Percentiles rank a stretch among this genome's conserved stretches.
phyloP scores from a whole-genome alignment of 2,888 invertebrate genomes.

The Toxonevra muliebris region DNA sequence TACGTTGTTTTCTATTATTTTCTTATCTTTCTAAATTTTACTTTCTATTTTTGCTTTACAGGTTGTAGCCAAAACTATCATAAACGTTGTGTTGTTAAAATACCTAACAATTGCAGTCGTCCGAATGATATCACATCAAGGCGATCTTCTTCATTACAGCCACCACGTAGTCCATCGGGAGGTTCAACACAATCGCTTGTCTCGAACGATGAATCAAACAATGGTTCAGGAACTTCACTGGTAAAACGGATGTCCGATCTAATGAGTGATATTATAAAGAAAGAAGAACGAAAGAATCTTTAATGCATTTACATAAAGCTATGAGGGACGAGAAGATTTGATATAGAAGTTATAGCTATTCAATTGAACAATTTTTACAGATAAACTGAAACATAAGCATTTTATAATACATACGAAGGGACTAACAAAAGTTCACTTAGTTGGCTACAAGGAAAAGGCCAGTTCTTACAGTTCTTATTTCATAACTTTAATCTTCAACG shows the following conservation, averaged over 20 bases:
- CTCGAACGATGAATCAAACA: constrained; percentile 69
- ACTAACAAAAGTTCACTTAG: too few species aligned
- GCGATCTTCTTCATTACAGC: constrained; percentile 64
- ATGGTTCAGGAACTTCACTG: constrained; percentile 71
- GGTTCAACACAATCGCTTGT: constrained; percentile 74
- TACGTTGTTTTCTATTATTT: not conserved
- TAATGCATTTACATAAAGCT: constrained; percentile 2
- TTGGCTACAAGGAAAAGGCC: too few species aligned
- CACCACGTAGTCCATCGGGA: constrained; percentile 77
- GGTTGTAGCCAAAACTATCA: constrained; percentile 98
- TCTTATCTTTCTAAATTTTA: not conserved
- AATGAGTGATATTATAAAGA: constrained; percentile 67
- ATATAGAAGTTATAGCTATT: too few species aligned
- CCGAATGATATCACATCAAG: constrained; percentile 60
- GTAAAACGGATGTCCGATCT: constrained; percentile 77
- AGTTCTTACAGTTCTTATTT: too few species aligned
- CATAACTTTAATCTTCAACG: too few species aligned
- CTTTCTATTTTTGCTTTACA: constrained; percentile 61
- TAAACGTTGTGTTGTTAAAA: constrained; percentile 95
- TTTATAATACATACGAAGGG: too few species aligned
- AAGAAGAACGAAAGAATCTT: constrained; percentile 42
- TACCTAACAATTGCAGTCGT: constrained; percentile 94
- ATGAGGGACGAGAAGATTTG: not conserved
- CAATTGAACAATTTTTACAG: too few species aligned
- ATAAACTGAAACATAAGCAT: too few species aligned